phyloP scores from a whole-genome alignment of 2,113 vertebrate genomes.

The Cheirogaleus medius region DNA sequence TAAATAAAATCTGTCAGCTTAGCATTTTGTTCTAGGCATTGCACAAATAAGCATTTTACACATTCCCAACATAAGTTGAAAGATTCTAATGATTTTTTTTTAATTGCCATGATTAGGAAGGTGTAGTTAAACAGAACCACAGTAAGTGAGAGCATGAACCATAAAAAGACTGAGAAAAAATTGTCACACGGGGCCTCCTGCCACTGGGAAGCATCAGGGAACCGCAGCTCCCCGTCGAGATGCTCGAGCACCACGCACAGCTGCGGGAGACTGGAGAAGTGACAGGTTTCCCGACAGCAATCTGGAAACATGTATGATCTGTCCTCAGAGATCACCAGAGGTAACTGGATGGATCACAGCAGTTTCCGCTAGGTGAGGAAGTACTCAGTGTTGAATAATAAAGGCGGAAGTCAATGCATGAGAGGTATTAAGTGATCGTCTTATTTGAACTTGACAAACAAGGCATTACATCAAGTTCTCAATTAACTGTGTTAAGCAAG shows the following conservation, averaged over 20 bases:
- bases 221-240: neutral
- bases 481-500: neutral
- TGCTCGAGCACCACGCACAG: neutral
- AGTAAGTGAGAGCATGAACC: neutral
- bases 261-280: neutral
- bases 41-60: neutral
- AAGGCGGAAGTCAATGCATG: neutral
- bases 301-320: neutral
- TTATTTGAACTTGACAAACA: neutral
- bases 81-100: conserved; percentile 14
- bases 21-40: neutral
- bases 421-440: neutral
- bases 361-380: neutral
- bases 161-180: conserved; percentile 5
- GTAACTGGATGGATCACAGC: accelerated
- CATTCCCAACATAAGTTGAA: neutral
- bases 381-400: neutral
- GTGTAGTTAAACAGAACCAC: conserved; percentile 36
- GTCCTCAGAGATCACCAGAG: conserved; percentile 8
- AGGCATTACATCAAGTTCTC: neutral
- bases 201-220: conserved; percentile 32
- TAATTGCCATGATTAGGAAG: conserved; percentile 20
- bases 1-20: neutral
- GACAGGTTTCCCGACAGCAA: neutral
- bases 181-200: neutral